phyloP scores from a whole-genome alignment of 2,888 invertebrate genomes.

The Synergus gifuensis region DNA sequence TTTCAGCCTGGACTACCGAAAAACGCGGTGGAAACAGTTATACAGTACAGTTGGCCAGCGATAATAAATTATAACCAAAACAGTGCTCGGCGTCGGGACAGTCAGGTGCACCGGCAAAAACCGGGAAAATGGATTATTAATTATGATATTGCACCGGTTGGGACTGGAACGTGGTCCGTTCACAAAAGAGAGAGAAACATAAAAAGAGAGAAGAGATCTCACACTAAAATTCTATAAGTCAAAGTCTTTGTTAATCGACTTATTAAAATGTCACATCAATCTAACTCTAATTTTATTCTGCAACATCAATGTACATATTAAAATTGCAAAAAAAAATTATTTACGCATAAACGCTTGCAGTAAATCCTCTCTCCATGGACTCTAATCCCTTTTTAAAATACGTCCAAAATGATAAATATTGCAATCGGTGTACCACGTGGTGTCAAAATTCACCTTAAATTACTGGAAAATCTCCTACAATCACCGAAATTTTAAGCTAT shows the following conservation, averaged over 20 bases:
- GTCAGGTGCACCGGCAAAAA: constrained; percentile 50
- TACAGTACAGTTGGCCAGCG: constrained; percentile 63
- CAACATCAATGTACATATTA: neutral
- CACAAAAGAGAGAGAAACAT: constrained; percentile 12
- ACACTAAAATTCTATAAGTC: neutral
- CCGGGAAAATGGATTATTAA: constrained; percentile 53
- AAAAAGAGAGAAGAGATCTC: neutral
- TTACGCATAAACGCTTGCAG: neutral
- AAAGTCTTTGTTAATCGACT: constrained; percentile 3
- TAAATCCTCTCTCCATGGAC: neutral
- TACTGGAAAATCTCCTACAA: too few species aligned
- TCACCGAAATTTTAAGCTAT: too few species aligned
- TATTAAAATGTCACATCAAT: neutral
- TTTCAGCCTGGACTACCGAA: constrained; percentile 46
- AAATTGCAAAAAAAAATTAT: neutral
- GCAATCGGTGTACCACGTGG: too few species aligned
- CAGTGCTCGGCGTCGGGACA: constrained; percentile 42
- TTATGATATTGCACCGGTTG: constrained; percentile 49
- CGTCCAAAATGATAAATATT: neutral
- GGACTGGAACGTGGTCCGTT: constrained; percentile 31
- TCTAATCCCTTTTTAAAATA: neutral
- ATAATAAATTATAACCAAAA: constrained; percentile 69
- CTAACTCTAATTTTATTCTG: neutral
- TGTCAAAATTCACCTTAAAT: too few species aligned
- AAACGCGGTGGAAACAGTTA: constrained; percentile 57